Conservation (phyloP, 2,797 vertebrate genomes). For the Sandelia bainsii region DNA sequence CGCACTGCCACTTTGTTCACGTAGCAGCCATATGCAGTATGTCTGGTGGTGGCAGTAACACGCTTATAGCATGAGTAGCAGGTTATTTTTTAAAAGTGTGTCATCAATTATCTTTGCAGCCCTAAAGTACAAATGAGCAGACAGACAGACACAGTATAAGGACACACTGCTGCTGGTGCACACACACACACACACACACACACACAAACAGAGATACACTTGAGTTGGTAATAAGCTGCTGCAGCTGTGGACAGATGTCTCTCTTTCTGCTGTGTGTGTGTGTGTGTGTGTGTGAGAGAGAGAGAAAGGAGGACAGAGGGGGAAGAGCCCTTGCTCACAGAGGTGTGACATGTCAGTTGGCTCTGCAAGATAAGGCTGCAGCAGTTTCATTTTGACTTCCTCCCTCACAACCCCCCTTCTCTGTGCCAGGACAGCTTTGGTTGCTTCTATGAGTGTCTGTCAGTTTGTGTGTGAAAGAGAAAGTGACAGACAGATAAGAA, state of each 20-base stretch:
- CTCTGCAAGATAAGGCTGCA: conserved; percentile 75
- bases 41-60: conserved; percentile 74
- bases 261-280: conserved; percentile 17
- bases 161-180: conserved; percentile 10
- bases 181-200: conserved; percentile 8
- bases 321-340: conserved; percentile 51
- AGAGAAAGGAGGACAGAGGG: neutral
- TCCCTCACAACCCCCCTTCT: conserved; percentile 25
- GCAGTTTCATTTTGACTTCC: conserved; percentile 75
- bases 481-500: conserved; percentile 1
- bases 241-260: conserved; percentile 65
- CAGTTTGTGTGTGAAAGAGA: conserved; percentile 22
- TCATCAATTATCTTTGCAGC: conserved; percentile 70
- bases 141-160: neutral
- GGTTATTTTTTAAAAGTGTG: conserved; percentile 72
- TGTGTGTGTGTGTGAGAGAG: conserved; percentile 2
- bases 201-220: conserved; percentile 20
- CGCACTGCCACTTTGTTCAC: conserved; percentile 60
- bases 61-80: conserved; percentile 67
- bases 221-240: conserved; percentile 46
- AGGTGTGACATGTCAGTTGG: conserved; percentile 82
- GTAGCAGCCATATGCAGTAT: conserved; percentile 52
- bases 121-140: conserved; percentile 28
- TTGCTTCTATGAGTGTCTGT: conserved; percentile 19
- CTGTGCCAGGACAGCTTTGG: conserved; percentile 23